Evolutionary conservation across 2,888 invertebrate species (phyloP).

Genomic region (Coelopa pilipes): DNA sequence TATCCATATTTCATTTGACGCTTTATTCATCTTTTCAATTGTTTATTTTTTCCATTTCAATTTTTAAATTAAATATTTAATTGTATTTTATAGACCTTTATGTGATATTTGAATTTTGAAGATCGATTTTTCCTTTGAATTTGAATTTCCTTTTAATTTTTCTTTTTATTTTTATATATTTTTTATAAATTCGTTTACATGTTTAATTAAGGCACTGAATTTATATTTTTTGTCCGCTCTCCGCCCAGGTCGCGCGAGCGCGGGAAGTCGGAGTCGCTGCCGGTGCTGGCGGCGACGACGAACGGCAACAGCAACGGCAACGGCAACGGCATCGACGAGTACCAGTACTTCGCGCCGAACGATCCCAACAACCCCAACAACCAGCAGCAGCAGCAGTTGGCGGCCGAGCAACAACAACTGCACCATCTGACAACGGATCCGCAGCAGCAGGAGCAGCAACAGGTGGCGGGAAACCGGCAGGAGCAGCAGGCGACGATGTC

Average conservation of each 20-base stretch:
- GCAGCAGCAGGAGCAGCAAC: no score
- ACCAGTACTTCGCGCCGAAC: conserved; percentile 62
- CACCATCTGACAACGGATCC: conserved; percentile 24
- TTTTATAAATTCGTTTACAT: no score
- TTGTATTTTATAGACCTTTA: no score
- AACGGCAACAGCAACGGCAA: conserved; percentile 62
- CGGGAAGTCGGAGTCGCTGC: conserved; percentile 46
- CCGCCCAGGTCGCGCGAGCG: conserved; percentile 59
- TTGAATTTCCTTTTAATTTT: no score
- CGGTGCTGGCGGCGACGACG: conserved; percentile 48
- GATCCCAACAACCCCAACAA: conserved; percentile 63
- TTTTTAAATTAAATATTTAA: no score
- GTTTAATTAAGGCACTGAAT: no score
- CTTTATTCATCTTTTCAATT: background rate
- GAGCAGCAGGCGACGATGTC: conserved; percentile 49
- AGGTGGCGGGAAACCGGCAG: conserved; percentile 43
- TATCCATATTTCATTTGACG: no score
- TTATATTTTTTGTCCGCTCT: no score
- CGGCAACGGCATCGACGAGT: conserved; percentile 55
- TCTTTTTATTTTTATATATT: no score
- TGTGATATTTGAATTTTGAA: no score
- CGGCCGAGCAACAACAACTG: conserved; percentile 24
- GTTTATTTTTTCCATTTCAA: background rate
- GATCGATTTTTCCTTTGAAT: no score
- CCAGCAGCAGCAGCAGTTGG: conserved; percentile 42